Percentiles rank a stretch among this genome's conserved stretches.
Conservation (phyloP, 2,888 invertebrate genomes). For the Callyntrura sp. region DNA sequence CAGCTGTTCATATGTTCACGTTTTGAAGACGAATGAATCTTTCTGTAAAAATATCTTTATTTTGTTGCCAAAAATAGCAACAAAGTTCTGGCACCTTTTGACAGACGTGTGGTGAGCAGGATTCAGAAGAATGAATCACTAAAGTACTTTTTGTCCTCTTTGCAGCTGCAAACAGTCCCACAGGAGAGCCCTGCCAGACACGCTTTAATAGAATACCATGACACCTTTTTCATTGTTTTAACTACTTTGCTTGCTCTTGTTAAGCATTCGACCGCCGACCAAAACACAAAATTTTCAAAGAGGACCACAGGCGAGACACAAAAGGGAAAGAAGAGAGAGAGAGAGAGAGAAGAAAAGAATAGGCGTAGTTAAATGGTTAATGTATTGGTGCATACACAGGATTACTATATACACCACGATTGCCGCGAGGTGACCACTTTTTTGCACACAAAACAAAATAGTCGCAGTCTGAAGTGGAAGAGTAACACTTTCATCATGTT, state of each 20-base stretch:
- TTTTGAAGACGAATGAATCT: too few species aligned
- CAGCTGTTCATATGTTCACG: too few species aligned
- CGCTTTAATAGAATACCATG: constrained; percentile 38
- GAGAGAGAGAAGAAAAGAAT: neutral
- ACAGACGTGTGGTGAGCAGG: neutral
- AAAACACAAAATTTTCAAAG: neutral
- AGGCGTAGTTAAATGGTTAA: neutral
- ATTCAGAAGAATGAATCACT: neutral
- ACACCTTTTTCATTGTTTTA: constrained; percentile 13
- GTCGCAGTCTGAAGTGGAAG: neutral
- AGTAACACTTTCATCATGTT: constrained; percentile 47
- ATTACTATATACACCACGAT: neutral
- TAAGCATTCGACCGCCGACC: neutral
- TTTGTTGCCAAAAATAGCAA: too few species aligned
- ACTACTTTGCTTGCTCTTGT: constrained; percentile 7
- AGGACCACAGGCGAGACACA: neutral
- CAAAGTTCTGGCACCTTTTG: too few species aligned
- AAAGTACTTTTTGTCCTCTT: neutral
- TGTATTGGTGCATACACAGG: neutral
- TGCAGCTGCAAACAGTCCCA: neutral
- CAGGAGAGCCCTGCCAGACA: constrained; percentile 17
- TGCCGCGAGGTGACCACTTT: constrained; percentile 28
- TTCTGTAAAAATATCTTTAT: too few species aligned
- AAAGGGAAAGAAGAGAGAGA: neutral
- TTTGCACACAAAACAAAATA: neutral